phyloP scores from a whole-genome alignment of 2,888 invertebrate genomes.

The Ptilodon capucinus region DNA sequence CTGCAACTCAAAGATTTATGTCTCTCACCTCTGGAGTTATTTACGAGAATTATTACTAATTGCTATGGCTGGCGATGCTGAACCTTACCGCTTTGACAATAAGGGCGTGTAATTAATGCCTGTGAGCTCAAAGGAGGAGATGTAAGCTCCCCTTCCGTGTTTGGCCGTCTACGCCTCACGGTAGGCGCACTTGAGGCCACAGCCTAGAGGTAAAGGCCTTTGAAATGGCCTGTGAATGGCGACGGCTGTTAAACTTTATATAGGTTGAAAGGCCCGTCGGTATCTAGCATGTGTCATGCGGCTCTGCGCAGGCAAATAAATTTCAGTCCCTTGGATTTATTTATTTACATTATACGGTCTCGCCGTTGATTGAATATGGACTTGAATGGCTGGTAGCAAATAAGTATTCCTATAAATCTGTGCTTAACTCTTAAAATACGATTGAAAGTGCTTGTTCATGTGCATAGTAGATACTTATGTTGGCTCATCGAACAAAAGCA shows the following conservation, averaged over 20 bases:
- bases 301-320: not conserved
- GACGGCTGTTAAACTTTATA: constrained; percentile 4
- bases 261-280: constrained; percentile 2
- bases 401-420: not conserved
- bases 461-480: not conserved
- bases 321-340: not conserved
- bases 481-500: too few species aligned
- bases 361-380: not conserved
- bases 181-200: constrained; percentile 10
- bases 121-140: constrained; percentile 34
- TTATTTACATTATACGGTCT: not conserved
- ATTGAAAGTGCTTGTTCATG: not conserved
- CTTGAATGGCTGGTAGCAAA: not conserved
- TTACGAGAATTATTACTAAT: constrained; percentile 48
- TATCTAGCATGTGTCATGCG: not conserved
- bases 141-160: constrained; percentile 17
- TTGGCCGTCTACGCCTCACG: constrained; percentile 12
- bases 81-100: constrained; percentile 30
- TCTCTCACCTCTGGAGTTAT: constrained; percentile 48
- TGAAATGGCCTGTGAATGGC: constrained; percentile 21
- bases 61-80: constrained; percentile 38
- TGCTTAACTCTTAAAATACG: not conserved
- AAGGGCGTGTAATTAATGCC: constrained; percentile 34
- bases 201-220: constrained; percentile 12
- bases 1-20: constrained; percentile 50